Base-by-base conservation (phyloP, 2,888 invertebrate genomes). In the Leucoma salicis region DNA sequence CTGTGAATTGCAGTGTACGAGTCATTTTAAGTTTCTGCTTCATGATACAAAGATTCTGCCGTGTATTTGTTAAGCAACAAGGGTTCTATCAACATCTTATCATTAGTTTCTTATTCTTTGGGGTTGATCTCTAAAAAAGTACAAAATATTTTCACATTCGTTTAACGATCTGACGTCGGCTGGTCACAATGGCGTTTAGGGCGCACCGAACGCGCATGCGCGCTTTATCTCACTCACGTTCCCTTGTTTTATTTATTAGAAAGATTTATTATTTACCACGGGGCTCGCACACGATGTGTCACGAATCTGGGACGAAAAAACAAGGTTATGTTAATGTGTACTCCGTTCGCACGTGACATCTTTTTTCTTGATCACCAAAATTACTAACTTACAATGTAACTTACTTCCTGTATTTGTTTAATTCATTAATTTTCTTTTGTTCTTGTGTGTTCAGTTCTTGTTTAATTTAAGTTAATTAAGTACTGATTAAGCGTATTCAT, bases 241-340 rank as follows among this genome's bases (percentile, higher is more conserved):
- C 78, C 82, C 81, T 82, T 87, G 84, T 86, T 88, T 86, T 87
- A 88, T 87, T 88, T 88, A 89, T 88, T 89, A 87, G 87, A 86
- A 84, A 84, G 83, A 88, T 88, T 88, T 88, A 87, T 88, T 88
- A 87, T 87, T 88, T 86, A 86, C 87, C 80, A 69, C 77, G 70
- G 67, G 69, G 85, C 86, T 76, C 88, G 76, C 88, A 87, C 89
- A 88, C 88, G 86, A 75, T 70, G 87, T 79, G 83, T 89, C 87
- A 87, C 89, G 88, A 88, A 83, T 78, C 70, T 79, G 78, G 77
- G 67, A 80, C 64, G 67, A 65, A 85, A 82, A 85, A 87, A 85
- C 75, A 60, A 70, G 82, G 77, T 74, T 83, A 87, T 86, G 86
- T 74, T 86, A 88, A 88, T 88, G 81, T 71, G 70, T 65, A 68